Percentiles rank a stretch among this genome's conserved stretches.
phyloP scores from a whole-genome alignment of 2,888 invertebrate genomes.

The Lepas anatifera region DNA sequence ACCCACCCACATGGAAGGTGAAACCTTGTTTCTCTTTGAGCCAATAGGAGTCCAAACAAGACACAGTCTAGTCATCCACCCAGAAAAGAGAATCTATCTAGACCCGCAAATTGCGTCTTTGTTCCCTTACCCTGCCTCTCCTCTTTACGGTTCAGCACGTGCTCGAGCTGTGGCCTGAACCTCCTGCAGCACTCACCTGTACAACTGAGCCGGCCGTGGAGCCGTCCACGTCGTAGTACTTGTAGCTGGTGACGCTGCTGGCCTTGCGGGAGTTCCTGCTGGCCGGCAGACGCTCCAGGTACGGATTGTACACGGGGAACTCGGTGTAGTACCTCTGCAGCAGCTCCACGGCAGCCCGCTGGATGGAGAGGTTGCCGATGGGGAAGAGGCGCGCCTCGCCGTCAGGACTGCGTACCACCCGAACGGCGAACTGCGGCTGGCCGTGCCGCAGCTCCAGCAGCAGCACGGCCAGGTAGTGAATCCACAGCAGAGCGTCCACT shows the following conservation, averaged over 20 bases:
- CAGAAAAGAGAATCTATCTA: no score
- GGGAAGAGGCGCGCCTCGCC: slow-evolving; percentile 55
- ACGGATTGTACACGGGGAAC: slow-evolving; percentile 93
- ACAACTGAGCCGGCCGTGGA: slow-evolving; percentile 28
- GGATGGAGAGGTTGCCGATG: slow-evolving; percentile 65
- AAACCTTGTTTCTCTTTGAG: no score
- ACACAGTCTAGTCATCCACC: no score
- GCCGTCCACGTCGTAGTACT: slow-evolving; percentile 93
- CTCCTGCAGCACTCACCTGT: no score
- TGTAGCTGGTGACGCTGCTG: slow-evolving; percentile 45
- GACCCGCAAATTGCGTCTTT: no score
- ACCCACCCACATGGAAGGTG: no score
- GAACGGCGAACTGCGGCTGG: slow-evolving; percentile 57
- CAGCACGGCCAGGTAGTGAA: slow-evolving; percentile 87
- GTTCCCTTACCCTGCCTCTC: no score
- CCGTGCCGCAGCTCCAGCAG: slow-evolving; percentile 85
- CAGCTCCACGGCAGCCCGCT: slow-evolving; percentile 88
- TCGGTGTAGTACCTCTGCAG: slow-evolving; percentile 90
- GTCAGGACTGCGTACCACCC: slow-evolving; percentile 85
- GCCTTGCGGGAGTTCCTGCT: slow-evolving; percentile 27
- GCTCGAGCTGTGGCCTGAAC: no score
- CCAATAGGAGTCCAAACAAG: no score
- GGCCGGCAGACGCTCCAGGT: slow-evolving; percentile 79
- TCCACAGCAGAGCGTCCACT: slow-evolving; percentile 83
- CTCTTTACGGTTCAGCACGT: no score